phyloP scores from a whole-genome alignment of 2,797 vertebrate species.

The Phoeniculus purpureus region DNA sequence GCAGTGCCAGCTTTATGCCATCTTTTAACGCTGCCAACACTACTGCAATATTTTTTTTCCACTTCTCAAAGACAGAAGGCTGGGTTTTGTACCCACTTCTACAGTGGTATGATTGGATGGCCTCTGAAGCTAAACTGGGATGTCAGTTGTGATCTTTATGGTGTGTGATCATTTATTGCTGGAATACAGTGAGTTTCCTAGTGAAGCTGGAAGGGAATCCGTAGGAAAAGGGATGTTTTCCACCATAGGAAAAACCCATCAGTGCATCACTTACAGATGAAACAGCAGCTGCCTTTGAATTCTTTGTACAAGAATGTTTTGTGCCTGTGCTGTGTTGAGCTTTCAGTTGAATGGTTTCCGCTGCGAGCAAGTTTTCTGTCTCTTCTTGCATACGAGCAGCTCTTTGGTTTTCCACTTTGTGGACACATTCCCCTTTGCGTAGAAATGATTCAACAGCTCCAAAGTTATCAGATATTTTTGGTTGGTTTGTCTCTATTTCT shows the following conservation, averaged over 20 bases:
- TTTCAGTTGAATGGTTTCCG: not conserved
- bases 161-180: not conserved
- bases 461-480: not conserved
- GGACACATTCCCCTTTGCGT: not conserved
- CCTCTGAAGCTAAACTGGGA: not conserved
- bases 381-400: not conserved
- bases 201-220: not conserved
- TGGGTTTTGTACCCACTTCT: not conserved
- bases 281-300: not conserved
- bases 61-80: not conserved
- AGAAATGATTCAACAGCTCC: no score
- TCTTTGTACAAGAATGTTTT: not conserved
- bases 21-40: not conserved
- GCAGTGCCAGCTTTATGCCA: not conserved
- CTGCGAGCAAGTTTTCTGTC: not conserved
- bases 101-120: not conserved
- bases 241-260: rapidly evolving
- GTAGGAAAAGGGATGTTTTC: not conserved
- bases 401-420: not conserved
- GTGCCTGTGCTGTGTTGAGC: not conserved
- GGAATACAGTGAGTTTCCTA: not conserved
- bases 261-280: not conserved
- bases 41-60: not conserved
- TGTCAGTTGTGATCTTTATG: not conserved
- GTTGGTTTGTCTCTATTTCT: not conserved